Conservation (phyloP, 2,888 invertebrate genomes). For the Drosophila paramelanica region DNA sequence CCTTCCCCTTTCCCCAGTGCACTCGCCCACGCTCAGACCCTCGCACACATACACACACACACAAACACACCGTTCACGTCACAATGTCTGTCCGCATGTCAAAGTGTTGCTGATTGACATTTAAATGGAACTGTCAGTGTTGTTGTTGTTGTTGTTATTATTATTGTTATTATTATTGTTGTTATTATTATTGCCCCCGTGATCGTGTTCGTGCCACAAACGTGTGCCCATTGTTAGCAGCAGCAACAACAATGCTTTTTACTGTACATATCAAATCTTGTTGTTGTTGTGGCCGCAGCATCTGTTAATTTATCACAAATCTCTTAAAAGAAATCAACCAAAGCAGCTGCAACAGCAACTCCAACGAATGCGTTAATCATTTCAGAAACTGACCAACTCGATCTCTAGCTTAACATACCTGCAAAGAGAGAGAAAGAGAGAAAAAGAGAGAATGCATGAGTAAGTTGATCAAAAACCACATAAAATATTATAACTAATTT, state of each 20-base stretch:
- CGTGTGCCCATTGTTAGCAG: constrained; percentile 54
- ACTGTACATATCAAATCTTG: constrained; percentile 36
- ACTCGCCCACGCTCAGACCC: constrained; percentile 7
- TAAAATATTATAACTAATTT: constrained; percentile 45
- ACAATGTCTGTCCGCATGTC: constrained; percentile 50
- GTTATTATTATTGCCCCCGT: constrained; percentile 26
- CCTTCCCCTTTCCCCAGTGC: neutral
- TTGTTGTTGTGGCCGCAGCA: constrained; percentile 31
- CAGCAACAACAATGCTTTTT: constrained; percentile 45
- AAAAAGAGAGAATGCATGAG: constrained; percentile 4
- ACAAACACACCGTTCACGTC: constrained; percentile 12
- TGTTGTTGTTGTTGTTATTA: constrained; percentile 31
- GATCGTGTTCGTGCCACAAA: constrained; percentile 44
- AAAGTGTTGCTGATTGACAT: constrained; percentile 72
- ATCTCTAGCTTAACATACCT: constrained; percentile 46
- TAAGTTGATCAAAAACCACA: constrained; percentile 17
- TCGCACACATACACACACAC: constrained; percentile 11
- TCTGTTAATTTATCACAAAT: constrained; percentile 64
- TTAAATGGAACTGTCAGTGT: constrained; percentile 73
- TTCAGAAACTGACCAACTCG: constrained; percentile 7
- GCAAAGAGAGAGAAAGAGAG: constrained; percentile 39
- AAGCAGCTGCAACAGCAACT: constrained; percentile 45
- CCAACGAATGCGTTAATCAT: constrained; percentile 31
- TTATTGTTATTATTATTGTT: constrained; percentile 19
- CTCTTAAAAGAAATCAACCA: constrained; percentile 20